phyloP scores from a whole-genome alignment of 2,113 vertebrate genomes.

The Oryzias melastigma region DNA sequence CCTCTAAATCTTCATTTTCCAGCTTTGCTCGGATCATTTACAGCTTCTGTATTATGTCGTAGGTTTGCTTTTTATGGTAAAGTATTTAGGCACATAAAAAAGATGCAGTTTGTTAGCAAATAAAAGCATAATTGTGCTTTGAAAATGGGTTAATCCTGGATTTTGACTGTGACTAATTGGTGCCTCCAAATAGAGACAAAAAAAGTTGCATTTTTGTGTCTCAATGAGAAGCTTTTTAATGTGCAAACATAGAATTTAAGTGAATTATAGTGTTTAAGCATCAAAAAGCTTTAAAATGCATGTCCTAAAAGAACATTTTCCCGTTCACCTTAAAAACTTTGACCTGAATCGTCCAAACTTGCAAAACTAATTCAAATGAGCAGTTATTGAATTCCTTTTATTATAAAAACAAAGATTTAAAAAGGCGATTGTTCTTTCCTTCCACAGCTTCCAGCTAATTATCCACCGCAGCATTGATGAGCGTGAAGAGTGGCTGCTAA shows the following conservation, averaged over 20 bases:
- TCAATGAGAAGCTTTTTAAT: neutral
- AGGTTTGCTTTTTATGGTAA: slow-evolving; percentile 7
- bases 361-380: no score
- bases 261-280: neutral
- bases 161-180: slow-evolving; percentile 14
- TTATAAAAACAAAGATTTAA: no score
- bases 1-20: neutral
- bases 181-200: neutral
- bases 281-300: neutral
- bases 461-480: no score
- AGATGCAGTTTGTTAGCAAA: slow-evolving; percentile 26
- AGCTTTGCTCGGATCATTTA: no score
- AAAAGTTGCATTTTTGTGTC: neutral
- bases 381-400: no score
- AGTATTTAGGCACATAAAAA: slow-evolving; percentile 11
- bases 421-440: no score
- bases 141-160: neutral
- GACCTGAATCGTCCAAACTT: no score
- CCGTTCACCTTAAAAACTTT: no score
- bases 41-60: neutral
- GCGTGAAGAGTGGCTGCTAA: no score
- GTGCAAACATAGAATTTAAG: neutral
- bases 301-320: no score
- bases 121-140: slow-evolving; percentile 23
- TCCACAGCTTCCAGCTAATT: no score